A percentile compares a stretch with the other conserved stretches of the same genome.
These are phyloP conservation scores for Beris chalybata DNA, from an alignment of 2,888 invertebrate genomes.

Conservation along the genomic window DNA sequence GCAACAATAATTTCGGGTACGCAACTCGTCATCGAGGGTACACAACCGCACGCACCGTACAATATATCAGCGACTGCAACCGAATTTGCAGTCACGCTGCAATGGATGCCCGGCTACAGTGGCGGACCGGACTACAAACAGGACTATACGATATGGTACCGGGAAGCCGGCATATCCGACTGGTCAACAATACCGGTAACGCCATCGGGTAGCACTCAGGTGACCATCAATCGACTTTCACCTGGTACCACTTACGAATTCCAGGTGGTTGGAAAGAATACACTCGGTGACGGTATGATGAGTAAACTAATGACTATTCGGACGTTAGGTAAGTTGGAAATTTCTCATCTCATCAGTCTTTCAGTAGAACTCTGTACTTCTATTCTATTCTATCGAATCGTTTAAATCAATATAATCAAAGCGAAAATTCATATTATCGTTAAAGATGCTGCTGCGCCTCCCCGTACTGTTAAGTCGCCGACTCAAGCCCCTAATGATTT, in stretches of 20 bases:
- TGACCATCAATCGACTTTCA: constrained; percentile 86
- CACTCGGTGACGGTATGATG: constrained; percentile 93
- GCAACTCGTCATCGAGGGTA: constrained; percentile 88
- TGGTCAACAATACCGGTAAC: constrained; percentile 94
- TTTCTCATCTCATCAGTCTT: not conserved
- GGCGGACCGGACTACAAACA: constrained; percentile 95
- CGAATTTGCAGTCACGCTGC: constrained; percentile 86
- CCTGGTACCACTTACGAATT: constrained; percentile 94
- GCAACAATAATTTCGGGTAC: constrained; percentile 91
- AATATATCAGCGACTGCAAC: constrained; percentile 89
- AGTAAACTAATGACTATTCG: constrained; percentile 88
- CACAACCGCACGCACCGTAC: constrained; percentile 96
- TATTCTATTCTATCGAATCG: not conserved
- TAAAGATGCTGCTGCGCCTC: constrained; percentile 56
- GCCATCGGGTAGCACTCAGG: constrained; percentile 84
- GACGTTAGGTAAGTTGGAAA: constrained; percentile 74
- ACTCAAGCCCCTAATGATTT: constrained; percentile 67
- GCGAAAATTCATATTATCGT: constrained; percentile 9
- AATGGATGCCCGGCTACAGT: constrained; percentile 94
- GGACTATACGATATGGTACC: constrained; percentile 93
- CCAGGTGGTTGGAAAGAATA: constrained; percentile 93
- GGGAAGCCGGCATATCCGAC: constrained; percentile 82
- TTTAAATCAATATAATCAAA: no score
- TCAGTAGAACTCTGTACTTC: constrained; percentile 1
- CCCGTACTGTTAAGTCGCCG: constrained; percentile 58